Conservation (phyloP, 2,888 invertebrate species). For the Mesorhabditis belari region DNA sequence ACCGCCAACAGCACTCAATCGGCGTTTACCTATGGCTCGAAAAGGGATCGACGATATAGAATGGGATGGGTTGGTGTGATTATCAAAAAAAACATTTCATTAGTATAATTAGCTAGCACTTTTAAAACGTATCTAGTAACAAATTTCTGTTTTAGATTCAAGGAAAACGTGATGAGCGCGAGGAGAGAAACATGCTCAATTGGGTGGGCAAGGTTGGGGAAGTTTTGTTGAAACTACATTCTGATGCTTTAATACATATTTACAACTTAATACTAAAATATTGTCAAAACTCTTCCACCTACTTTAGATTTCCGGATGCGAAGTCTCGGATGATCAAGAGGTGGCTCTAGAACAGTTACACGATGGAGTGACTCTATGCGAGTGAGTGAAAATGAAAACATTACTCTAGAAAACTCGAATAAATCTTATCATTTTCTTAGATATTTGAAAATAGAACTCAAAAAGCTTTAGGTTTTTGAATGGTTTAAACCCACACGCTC, state of each 20-base stretch:
- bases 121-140: neutral
- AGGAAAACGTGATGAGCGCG: slow-evolving; percentile 23
- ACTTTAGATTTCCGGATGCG: neutral
- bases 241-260: slow-evolving; percentile 12
- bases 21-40: slow-evolving; percentile 34
- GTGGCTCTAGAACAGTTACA: slow-evolving; percentile 16
- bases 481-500: slow-evolving; percentile 14
- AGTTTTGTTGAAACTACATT: no score
- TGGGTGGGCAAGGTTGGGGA: no score
- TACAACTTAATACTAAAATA: neutral
- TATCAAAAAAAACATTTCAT: neutral
- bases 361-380: slow-evolving; percentile 33
- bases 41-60: slow-evolving; percentile 27
- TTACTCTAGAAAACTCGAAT: neutral
- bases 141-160: slow-evolving; percentile 22
- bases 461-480: neutral
- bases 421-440: neutral
- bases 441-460: neutral
- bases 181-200: slow-evolving; percentile 19
- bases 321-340: slow-evolving; percentile 2
- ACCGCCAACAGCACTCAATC: slow-evolving; percentile 22
- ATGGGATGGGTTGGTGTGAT: slow-evolving; percentile 27
- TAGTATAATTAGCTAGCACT: slow-evolving; percentile 4
- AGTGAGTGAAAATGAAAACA: slow-evolving; percentile 12
- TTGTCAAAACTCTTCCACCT: no score